Conservation (phyloP, 1,140 invertebrate genomes). For the Drosophila prosaltans region DNA sequence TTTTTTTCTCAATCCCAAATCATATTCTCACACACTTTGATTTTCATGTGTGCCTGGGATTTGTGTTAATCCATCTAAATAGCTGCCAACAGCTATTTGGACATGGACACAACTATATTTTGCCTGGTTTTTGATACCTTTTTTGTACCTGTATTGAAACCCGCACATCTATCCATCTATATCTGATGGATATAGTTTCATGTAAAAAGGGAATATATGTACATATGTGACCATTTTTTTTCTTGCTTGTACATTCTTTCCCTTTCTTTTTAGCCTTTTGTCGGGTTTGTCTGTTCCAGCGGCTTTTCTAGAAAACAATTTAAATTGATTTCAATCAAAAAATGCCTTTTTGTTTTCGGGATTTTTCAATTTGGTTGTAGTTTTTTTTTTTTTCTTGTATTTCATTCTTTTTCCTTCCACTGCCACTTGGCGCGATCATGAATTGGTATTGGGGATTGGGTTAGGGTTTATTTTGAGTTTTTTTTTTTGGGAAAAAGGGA, state of each 20-base stretch:
- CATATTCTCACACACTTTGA: conserved; percentile 63
- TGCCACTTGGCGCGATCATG: conserved; percentile 59
- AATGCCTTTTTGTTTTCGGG: conserved; percentile 75
- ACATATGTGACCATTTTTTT: conserved; percentile 28
- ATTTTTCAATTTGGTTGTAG: conserved; percentile 45
- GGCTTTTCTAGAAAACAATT: conserved; percentile 80
- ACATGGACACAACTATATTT: conserved; percentile 72
- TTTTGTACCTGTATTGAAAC: conserved; percentile 33
- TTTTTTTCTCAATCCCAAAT: conserved; percentile 12
- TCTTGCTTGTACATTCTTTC: conserved; percentile 18
- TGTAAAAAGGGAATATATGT: conserved; percentile 34
- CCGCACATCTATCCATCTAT: conserved; percentile 61
- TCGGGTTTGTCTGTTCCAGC: conserved; percentile 43
- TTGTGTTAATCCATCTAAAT: conserved; percentile 76
- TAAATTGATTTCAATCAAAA: conserved; percentile 82
- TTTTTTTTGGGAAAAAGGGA: conserved; percentile 69
- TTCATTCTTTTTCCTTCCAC: conserved; percentile 30
- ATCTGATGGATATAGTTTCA: conserved; percentile 61
- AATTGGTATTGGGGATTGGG: conserved; percentile 53
- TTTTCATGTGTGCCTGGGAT: conserved; percentile 61
- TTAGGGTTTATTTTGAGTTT: conserved; percentile 25
- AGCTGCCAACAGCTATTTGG: conserved; percentile 69
- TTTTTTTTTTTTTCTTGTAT: conserved; percentile 37
- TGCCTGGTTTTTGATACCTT: conserved; percentile 26
- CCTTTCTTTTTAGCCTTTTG: conserved; percentile 38